Percentiles rank a stretch among this genome's conserved stretches.
These are phyloP conservation scores for Platysternon megacephalum DNA, from an alignment of 2,113 vertebrate species.

Conservation along the genomic window DNA sequence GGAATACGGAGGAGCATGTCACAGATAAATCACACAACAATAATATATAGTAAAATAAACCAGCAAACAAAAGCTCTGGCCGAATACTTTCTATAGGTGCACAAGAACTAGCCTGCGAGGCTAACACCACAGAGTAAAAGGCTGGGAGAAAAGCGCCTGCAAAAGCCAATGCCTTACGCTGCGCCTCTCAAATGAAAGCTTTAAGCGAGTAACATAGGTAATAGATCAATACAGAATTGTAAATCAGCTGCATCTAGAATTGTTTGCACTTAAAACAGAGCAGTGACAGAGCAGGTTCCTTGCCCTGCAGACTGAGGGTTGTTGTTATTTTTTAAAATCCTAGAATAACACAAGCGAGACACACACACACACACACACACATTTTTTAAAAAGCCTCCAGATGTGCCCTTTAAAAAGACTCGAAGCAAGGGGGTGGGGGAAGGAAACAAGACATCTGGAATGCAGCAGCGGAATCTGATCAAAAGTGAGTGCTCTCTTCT, in stretches of 20 bases:
- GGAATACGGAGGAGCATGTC: neutral
- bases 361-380: constrained; percentile 64
- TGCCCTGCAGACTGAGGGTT: constrained; percentile 43
- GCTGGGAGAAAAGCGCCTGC: neutral
- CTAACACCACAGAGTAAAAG: neutral
- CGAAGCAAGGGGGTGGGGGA: constrained; percentile 44
- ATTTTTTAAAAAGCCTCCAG: constrained; percentile 65
- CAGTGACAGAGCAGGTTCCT: constrained; percentile 33
- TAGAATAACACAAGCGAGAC: constrained; percentile 64
- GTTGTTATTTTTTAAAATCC: constrained; percentile 9
- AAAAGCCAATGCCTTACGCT: neutral
- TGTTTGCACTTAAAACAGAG: constrained; percentile 57
- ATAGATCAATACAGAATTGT: neutral
- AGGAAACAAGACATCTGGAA: constrained; percentile 64
- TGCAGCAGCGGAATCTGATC: constrained; percentile 62
- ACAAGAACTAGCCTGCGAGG: neutral
- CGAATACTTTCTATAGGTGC: neutral
- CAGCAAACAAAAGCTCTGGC: neutral
- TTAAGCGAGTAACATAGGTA: neutral
- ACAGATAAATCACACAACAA: neutral
- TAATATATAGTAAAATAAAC: neutral
- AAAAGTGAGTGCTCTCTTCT: constrained; percentile 65
- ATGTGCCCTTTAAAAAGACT: constrained; percentile 62
- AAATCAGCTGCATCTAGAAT: neutral
- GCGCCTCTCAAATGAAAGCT: neutral